Base-by-base conservation (phyloP, 2,888 invertebrate species). In the Uloborus plumipes region DNA sequence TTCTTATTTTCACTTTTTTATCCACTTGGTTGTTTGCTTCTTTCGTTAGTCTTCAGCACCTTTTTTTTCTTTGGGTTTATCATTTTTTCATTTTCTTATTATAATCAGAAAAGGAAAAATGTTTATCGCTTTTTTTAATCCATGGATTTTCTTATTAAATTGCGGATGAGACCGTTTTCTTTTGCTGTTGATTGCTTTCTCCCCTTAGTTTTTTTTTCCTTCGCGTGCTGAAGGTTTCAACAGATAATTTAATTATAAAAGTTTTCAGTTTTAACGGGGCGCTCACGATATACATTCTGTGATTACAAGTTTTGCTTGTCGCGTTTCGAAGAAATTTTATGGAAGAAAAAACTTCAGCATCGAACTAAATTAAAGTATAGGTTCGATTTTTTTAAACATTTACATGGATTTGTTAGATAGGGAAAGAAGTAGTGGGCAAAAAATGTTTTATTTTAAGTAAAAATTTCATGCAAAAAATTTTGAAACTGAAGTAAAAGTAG, bases 81-180 rank as follows among this genome's bases (percentile, higher is more conserved):
- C 71, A 71, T 82, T 82, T 82, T 76, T 82, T 82, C 82, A 75
- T 76, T 82, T 76, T 76, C 82, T 82, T 82, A 82, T 82, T 82
- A 82, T 82, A 82, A 82, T 82, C 75, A 76, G 82, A 76, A 80
- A 82, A 82, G 71, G 82, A 76, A 82, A 82, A 82, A 82, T 82
- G 82, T 82, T 82, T 82, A 82, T 82, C 82, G 82, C 82, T 76
- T 82, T 82, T 82, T 76, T 80, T 80, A 80, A 80, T 80, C 74
- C 80, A 73, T 80, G 79, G 80, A 80, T 80, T 80, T 80, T 80
- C 80, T 80, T 80, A 80, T 80, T 80, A 80, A 80, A 80, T 80
- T 80, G 80, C 53, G 69, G 80, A 80, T 80, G 80, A 74, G 80
- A 62, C 70, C 26, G 51, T 65, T 77, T 82, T 67, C 50, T 66